A percentile compares a stretch with the other conserved stretches of the same genome.
Evolutionary conservation across 2,113 vertebrate species (phyloP).

Genomic region (Danionella cerebrum): DNA sequence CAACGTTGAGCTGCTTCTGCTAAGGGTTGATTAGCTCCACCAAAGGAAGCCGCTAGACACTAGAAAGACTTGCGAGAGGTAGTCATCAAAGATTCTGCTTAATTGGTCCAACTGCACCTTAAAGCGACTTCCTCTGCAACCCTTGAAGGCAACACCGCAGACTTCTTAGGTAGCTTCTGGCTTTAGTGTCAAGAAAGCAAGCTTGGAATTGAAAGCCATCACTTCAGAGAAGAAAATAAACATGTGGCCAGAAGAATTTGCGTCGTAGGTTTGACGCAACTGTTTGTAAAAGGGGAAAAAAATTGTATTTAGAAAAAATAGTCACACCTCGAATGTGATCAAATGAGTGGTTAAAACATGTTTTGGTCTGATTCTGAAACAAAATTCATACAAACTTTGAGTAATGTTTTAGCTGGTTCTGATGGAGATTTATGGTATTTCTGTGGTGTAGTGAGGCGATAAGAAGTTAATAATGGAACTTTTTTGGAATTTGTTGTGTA

Average conservation of each 20-base stretch:
- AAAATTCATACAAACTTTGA: too few relatives aligned
- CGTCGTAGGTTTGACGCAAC: constrained; percentile 11
- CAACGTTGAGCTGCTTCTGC: constrained; percentile 18
- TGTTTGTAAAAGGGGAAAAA: too few relatives aligned
- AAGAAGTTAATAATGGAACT: too few relatives aligned
- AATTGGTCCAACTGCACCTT: constrained; percentile 40
- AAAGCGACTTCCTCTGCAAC: constrained; percentile 43
- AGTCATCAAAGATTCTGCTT: constrained; percentile 48
- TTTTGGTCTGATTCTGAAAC: too few relatives aligned
- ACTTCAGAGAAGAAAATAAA: constrained; percentile 36
- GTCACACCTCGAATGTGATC: too few relatives aligned
- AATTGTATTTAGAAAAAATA: too few relatives aligned
- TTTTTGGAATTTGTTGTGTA: too few relatives aligned
- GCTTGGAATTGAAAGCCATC: constrained; percentile 19
- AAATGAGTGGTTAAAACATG: too few relatives aligned
- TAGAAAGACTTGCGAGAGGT: not conserved
- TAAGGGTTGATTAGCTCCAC: not conserved
- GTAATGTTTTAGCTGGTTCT: too few relatives aligned
- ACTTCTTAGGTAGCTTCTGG: not conserved
- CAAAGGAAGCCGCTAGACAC: not conserved
- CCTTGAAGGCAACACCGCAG: constrained; percentile 41
- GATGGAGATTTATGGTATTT: too few relatives aligned
- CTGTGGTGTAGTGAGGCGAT: too few relatives aligned
- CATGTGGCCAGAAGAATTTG: constrained; percentile 37
- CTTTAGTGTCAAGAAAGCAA: constrained; percentile 18